phyloP scores from a whole-genome alignment of 1,140 invertebrate species.

The Euschistus heros region DNA sequence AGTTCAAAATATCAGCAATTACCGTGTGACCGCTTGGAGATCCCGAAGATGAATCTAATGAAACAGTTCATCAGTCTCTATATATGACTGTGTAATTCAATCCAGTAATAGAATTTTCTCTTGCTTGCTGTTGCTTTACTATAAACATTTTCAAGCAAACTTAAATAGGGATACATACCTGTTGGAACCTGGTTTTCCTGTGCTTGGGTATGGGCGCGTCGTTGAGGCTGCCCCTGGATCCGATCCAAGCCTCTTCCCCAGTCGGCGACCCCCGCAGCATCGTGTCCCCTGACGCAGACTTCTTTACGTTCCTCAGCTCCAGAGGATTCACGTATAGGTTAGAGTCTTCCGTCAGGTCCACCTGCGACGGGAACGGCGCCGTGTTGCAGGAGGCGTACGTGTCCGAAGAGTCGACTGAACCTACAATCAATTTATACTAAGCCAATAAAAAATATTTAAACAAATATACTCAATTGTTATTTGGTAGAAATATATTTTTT shows the following conservation, averaged over 20 bases:
- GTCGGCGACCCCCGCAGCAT: constrained; percentile 43
- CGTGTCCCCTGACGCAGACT: constrained; percentile 66
- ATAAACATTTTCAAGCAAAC: no score
- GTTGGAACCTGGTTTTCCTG: constrained; percentile 74
- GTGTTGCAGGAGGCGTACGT: constrained; percentile 93
- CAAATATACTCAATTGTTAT: no score
- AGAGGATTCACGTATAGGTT: constrained; percentile 89
- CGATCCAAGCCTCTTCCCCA: constrained; percentile 40
- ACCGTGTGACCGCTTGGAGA: no score
- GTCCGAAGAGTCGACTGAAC: constrained; percentile 73
- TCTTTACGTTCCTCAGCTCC: constrained; percentile 45
- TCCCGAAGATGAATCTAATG: no score
- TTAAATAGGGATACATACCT: constrained; percentile 35
- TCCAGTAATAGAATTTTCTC: no score
- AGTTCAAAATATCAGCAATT: no score
- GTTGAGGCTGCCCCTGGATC: constrained; percentile 50
- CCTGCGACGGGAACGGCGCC: constrained; percentile 75
- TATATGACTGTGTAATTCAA: no score
- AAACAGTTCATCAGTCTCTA: no score
- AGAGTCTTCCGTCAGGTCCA: constrained; percentile 54
- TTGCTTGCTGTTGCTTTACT: no score
- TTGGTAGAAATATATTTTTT: no score
- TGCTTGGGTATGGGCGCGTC: constrained; percentile 65
- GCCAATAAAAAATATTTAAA: no score
- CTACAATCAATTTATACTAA: constrained; percentile 49